These are phyloP conservation scores for Selenia dentaria DNA, from an alignment of 2,888 invertebrate genomes.

Conservation along the genomic window DNA sequence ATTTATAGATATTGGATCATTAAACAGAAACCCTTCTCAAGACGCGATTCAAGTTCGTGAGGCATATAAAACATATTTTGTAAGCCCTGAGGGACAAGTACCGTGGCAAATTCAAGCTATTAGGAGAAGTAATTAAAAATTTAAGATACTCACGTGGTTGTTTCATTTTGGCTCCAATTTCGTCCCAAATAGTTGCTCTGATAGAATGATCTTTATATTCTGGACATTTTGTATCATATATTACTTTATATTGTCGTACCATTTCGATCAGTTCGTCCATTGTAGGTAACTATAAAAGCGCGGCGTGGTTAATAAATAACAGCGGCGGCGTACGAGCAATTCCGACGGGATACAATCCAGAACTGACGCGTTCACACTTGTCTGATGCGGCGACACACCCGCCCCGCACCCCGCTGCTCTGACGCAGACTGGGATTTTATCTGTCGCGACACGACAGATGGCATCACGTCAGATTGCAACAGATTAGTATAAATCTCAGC, in stretches of 20 bases:
- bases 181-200: conserved; percentile 28
- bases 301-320: no score
- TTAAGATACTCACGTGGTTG: conserved; percentile 26
- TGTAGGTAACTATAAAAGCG: no score
- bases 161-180: conserved; percentile 29
- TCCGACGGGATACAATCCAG: conserved; percentile 1
- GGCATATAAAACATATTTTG: conserved; percentile 25
- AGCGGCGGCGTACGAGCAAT: conserved; percentile 9
- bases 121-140: conserved; percentile 19
- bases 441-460: no score
- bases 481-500: no score
- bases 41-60: conserved; percentile 27
- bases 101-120: conserved; percentile 31
- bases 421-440: no score
- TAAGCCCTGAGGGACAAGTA: conserved; percentile 24
- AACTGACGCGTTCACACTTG: no score
- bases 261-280: conserved; percentile 18
- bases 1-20: conserved; percentile 10
- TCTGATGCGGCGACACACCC: no score
- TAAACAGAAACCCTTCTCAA: conserved; percentile 20
- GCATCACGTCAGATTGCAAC: no score
- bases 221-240: conserved; percentile 25
- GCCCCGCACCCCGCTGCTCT: no score
- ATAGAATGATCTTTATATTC: conserved; percentile 25
- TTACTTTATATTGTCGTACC: conserved; percentile 24